Base-by-base conservation (phyloP, 2,888 invertebrate species). In the Macrophya annulata region DNA sequence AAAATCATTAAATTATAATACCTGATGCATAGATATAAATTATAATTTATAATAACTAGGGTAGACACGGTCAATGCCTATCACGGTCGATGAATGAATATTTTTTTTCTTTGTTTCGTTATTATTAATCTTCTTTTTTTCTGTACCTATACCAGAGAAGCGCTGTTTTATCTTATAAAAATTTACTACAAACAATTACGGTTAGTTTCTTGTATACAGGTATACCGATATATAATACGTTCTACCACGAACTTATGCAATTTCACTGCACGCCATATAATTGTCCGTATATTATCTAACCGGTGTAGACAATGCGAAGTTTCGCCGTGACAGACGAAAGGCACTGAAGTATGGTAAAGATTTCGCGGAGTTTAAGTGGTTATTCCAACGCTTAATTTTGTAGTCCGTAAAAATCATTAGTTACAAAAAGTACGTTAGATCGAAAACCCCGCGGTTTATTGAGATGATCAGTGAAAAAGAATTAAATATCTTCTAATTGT, bases 31-130 rank as follows among this genome's bases (percentile, higher is more conserved):
- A 21, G 43, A 62, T 37, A 31, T 62, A 81, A 21, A 59, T 21
- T n/a, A 21, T 51, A 62, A 81, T 81, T 21, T n/a, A 21, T 51
- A 62, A 81, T 81, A 81, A 62, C 81, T 81, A 81, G 81, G 81
- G 62, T 81, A 62, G 81, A 81, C 37, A 81, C 81, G 81, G 81
- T 62, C 81, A 81, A 81, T 81, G 81, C 59, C 62, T 62, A 62
- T 81, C 25, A 37, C 81, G 81, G 81, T 81, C 81, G 81, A 81
- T 62, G 43, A 43, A 81, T 81, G 59, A 62, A 59, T n/a, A n/a
- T 62, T 43, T 62, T 62, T 81, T 21, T 43, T 15, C 55, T 65
- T 68, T 31, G n/a, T 68, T 21, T 65, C 25, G 0, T 21, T 25
- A 25, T 65, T 31, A 2, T 65, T 65, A 10, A 25, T 31, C 68